These are phyloP conservation scores for Leptura quadrifasciata DNA, from an alignment of 2,888 invertebrate genomes.

Conservation along the genomic window DNA sequence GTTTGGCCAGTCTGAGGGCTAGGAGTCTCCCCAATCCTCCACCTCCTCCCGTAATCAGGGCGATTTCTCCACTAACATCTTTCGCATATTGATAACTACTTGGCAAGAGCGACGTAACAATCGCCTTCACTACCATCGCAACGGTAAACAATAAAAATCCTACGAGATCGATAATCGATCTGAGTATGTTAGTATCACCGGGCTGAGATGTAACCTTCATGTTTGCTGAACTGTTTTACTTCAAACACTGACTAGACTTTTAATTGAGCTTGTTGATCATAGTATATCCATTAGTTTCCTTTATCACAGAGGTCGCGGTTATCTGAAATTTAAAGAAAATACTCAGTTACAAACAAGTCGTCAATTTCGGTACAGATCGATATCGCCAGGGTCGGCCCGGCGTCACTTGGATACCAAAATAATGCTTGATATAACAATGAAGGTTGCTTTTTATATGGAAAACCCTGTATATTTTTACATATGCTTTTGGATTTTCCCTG, in stretches of 20 bases:
- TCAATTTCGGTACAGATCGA: not conserved
- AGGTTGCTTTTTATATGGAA: too few relatives aligned
- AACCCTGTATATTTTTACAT: too few relatives aligned
- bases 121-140: conserved; percentile 63
- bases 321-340: conserved; percentile 25
- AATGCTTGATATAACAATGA: too few relatives aligned
- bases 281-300: conserved; percentile 1
- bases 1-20: conserved; percentile 83
- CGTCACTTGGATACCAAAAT: not conserved
- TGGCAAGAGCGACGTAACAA: conserved; percentile 73
- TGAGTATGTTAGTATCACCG: conserved; percentile 74
- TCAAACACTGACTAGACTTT: conserved; percentile 31
- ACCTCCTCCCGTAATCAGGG: conserved; percentile 92
- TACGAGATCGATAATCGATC: conserved; percentile 76
- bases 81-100: conserved; percentile 81
- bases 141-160: conserved; percentile 69
- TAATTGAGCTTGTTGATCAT: conserved; percentile 18
- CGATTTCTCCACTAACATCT: conserved; percentile 84
- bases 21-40: conserved; percentile 89
- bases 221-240: conserved; percentile 21
- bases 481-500: too few relatives aligned
- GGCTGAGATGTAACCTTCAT: conserved; percentile 44
- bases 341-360: not conserved
- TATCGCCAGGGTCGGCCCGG: not conserved
- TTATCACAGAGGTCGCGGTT: conserved; percentile 35